Evolutionary conservation across 1,140 invertebrate species (phyloP), one percentile per base, ranked within the genome.

Genomic region (Ridgeia piscesae): DNA sequence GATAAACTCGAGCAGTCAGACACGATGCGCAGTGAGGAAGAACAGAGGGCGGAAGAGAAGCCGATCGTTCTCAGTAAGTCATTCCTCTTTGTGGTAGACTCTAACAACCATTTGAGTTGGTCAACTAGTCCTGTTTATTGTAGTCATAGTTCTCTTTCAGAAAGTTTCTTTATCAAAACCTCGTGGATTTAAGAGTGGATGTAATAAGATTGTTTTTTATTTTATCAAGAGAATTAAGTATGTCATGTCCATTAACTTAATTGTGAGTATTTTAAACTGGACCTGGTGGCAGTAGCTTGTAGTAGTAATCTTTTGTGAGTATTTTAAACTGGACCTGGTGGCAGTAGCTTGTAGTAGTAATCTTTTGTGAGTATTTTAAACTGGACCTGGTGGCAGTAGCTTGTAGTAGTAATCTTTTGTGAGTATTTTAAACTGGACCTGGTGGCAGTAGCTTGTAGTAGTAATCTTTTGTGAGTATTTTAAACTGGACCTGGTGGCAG

Each of bases 1-100:
- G 95, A 96, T 93, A 96, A 95, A 92, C 92, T 96, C 91, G 95
- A 96, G 93, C 95, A 95, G 93, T 95, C 95, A 50, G 95, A 96
- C 93, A 94, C 95, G 93, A 95, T 96, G 35, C 94, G 95, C 89
- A 95, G 94, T 93, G 95, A 96, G 93, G 95, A 95, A 91, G 95
- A 96, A 94, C 95, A 96, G 92, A 96, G 95, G 92, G 94, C 94
- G 42, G 94, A 95, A 91, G 95, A 95, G 92, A 94, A 95, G 93
- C 95, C 95, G 27, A 94, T 96, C 91, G 95, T 95, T 14, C 94
- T 96, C 88, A 94, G 95, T 96, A 94, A 94, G 94, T 94, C 14
- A 14, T 48, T 27, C 92, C 34, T 92, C 4, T 92, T 92, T 91
- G 4, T 34, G 8, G 14, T 31, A 33, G 91, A 4, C 33, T 42